These are phyloP conservation scores for Philopedon plagiatum DNA, from an alignment of 2,888 invertebrate genomes.

Conservation along the genomic window DNA sequence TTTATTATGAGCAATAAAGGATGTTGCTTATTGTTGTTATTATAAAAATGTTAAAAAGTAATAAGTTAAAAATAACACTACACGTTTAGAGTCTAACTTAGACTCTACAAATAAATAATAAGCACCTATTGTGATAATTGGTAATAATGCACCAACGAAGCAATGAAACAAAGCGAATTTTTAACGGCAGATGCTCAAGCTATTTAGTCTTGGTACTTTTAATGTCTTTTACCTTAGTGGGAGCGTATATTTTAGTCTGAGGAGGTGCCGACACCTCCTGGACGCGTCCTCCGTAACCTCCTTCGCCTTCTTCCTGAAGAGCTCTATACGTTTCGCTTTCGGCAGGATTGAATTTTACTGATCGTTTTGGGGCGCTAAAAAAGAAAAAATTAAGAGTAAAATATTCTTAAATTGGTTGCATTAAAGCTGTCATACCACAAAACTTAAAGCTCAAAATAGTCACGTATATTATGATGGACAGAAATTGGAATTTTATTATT, in stretches of 20 bases:
- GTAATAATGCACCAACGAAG: slow-evolving; percentile 13
- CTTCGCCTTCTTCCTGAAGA: slow-evolving; percentile 80
- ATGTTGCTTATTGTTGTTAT: too few species aligned
- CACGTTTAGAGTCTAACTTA: neutral
- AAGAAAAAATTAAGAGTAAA: too few species aligned
- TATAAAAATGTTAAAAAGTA: neutral
- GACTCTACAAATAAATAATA: neutral
- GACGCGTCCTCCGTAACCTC: slow-evolving; percentile 71
- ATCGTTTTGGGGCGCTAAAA: slow-evolving; percentile 64
- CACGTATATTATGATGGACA: too few species aligned
- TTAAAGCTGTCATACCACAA: too few species aligned
- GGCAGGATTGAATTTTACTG: slow-evolving; percentile 87
- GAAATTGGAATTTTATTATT: too few species aligned
- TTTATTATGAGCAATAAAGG: too few species aligned
- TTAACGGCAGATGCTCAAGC: neutral
- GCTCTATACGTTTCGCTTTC: slow-evolving; percentile 91
- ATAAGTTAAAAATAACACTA: neutral
- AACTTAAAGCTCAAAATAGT: too few species aligned
- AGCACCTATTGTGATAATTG: slow-evolving; percentile 31
- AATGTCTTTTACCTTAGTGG: slow-evolving; percentile 68
- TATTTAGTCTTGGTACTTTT: slow-evolving; percentile 45
- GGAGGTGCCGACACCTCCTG: slow-evolving; percentile 81
- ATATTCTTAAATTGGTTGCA: too few species aligned
- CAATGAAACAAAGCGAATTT: slow-evolving; percentile 24
- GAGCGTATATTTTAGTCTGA: slow-evolving; percentile 83